Conservation (phyloP, 2,113 vertebrate species). For the Siniperca knerii region DNA sequence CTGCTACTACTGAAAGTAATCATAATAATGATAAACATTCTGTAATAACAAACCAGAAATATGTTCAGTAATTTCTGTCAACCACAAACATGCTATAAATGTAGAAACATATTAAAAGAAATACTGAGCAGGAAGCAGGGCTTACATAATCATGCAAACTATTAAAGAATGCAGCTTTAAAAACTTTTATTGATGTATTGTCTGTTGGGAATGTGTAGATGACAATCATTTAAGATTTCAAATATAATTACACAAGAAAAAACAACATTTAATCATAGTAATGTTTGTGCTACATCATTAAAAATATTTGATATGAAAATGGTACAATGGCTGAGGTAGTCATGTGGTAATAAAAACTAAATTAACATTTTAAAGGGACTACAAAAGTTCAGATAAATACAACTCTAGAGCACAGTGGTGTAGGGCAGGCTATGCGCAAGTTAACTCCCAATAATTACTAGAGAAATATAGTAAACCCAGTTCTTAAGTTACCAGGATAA, state of each 20-base stretch:
- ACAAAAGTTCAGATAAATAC: conserved; percentile 52
- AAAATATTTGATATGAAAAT: conserved; percentile 30
- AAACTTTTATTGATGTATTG: conserved; percentile 35
- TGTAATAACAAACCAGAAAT: conserved; percentile 2
- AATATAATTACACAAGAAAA: conserved; percentile 19
- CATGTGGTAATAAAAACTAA: conserved; percentile 41
- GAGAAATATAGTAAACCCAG: conserved; percentile 5
- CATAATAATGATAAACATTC: not conserved
- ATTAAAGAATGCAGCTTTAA: not conserved
- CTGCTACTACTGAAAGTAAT: not conserved
- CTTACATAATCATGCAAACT: not conserved
- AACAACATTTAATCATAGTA: conserved; percentile 1
- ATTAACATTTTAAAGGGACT: conserved; percentile 52
- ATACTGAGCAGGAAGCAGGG: not conserved
- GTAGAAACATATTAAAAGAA: not conserved
- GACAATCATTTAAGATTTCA: conserved; percentile 28
- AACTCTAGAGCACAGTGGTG: conserved; percentile 14
- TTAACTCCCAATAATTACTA: conserved; percentile 15
- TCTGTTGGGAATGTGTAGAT: conserved; percentile 16
- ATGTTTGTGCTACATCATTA: conserved; percentile 24
- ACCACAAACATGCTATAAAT: not conserved
- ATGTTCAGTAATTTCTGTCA: not conserved
- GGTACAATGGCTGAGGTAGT: conserved; percentile 67
- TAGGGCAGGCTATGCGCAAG: not conserved
- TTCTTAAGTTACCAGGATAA: conserved; percentile 3